Evolutionary conservation across 2,888 invertebrate genomes (phyloP).

Genomic region (Furcula furcula): DNA sequence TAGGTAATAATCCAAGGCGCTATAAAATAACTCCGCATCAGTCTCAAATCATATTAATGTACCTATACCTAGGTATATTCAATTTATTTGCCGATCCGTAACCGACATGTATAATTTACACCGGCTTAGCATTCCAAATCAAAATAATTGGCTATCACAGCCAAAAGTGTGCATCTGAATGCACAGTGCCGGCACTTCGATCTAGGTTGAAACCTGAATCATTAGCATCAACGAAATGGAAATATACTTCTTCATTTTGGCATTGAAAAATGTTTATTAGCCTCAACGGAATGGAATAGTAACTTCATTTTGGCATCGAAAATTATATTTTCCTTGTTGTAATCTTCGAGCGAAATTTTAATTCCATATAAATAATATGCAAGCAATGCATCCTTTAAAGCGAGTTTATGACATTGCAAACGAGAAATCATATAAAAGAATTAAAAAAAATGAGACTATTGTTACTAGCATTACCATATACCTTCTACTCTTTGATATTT

Average conservation of each 20-base stretch:
- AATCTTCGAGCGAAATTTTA: conserved; percentile 46
- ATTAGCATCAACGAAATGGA: conserved; percentile 63
- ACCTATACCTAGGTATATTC: conserved; percentile 39
- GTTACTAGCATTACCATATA: too few relatives aligned
- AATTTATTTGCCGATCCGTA: conserved; percentile 61
- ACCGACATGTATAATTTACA: conserved; percentile 55
- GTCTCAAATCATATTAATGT: conserved; percentile 8
- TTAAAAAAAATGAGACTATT: too few relatives aligned
- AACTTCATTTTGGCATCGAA: too few relatives aligned
- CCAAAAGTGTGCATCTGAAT: conserved; percentile 58
- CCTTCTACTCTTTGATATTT: too few relatives aligned
- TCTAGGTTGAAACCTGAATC: conserved; percentile 62
- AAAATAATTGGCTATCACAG: conserved; percentile 64
- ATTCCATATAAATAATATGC: conserved; percentile 45
- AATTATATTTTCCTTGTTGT: conserved; percentile 45
- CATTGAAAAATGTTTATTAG: too few relatives aligned
- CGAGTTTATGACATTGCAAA: too few relatives aligned
- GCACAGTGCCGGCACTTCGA: conserved; percentile 30
- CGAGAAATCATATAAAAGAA: too few relatives aligned
- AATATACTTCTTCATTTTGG: conserved; percentile 70
- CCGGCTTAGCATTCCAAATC: conserved; percentile 50
- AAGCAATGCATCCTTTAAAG: conserved; percentile 19
- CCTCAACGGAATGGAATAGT: too few relatives aligned
- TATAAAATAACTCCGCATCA: not conserved
- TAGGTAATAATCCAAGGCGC: too few relatives aligned